These are phyloP conservation scores for Idaea biselata DNA, from an alignment of 2,888 invertebrate genomes.

Conservation along the genomic window DNA sequence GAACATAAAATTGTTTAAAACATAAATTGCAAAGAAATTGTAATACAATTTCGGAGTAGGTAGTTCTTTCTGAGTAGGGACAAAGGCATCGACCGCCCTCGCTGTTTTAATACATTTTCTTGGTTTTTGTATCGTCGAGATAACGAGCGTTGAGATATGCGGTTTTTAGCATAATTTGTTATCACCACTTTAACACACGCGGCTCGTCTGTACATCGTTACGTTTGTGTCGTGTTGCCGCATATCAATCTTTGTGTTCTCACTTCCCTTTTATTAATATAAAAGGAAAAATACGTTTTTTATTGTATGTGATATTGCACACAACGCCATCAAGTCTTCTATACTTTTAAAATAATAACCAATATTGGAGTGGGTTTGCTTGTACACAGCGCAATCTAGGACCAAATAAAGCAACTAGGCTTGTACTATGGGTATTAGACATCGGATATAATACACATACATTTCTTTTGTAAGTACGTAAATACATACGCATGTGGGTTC, in stretches of 20 bases:
- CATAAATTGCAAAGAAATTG: conserved; percentile 1
- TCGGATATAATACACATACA: too few species aligned
- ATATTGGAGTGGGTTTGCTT: too few species aligned
- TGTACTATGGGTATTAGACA: too few species aligned
- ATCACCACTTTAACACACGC: conserved; percentile 39
- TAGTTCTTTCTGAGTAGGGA: conserved; percentile 7
- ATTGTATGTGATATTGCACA: too few species aligned
- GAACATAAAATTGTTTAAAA: background rate
- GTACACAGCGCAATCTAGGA: too few species aligned
- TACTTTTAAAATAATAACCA: too few species aligned
- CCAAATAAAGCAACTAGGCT: too few species aligned
- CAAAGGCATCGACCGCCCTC: conserved; percentile 38
- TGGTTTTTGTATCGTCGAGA: conserved; percentile 59
- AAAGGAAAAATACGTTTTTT: background rate
- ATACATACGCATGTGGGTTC: too few species aligned
- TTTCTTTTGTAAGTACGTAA: too few species aligned
- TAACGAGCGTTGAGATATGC: conserved; percentile 53
- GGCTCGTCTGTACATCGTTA: conserved; percentile 36
- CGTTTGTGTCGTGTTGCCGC: conserved; percentile 20
- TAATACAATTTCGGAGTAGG: conserved; percentile 3
- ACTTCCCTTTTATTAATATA: background rate
- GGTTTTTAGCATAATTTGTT: conserved; percentile 53
- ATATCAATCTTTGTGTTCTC: conserved; percentile 2
- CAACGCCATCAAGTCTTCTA: too few species aligned
- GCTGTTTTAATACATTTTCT: conserved; percentile 56